Conservation (phyloP, 2,888 invertebrate species). For the Tromatobia lineatoria region DNA sequence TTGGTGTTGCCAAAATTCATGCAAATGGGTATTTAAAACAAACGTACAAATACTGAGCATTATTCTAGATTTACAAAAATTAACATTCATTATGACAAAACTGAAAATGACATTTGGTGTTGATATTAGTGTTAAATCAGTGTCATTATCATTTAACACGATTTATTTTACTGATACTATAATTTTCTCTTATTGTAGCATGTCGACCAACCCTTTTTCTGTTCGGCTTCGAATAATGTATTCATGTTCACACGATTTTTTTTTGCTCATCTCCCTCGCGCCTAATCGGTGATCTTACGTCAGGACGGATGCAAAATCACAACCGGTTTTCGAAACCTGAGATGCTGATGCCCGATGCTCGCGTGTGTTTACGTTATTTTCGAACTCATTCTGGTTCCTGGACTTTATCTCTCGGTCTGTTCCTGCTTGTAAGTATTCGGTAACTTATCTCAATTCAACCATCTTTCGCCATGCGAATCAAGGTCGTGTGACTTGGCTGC, state of each 20-base stretch:
- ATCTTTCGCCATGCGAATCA: constrained; percentile 48
- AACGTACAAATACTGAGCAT: no score
- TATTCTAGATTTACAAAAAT: no score
- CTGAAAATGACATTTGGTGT: no score
- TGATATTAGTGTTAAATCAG: no score
- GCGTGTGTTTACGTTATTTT: constrained; percentile 61
- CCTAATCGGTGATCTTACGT: constrained; percentile 83
- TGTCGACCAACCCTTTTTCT: constrained; percentile 7
- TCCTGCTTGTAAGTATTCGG: not conserved
- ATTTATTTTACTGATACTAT: no score
- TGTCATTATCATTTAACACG: no score
- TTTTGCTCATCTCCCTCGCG: constrained; percentile 51
- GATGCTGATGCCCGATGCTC: constrained; percentile 55
- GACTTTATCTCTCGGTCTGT: constrained; percentile 23
- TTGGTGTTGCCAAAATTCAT: no score
- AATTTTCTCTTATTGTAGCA: no score
- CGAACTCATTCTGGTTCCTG: constrained; percentile 53
- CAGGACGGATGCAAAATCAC: constrained; percentile 81
- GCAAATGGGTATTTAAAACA: no score
- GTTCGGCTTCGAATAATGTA: constrained; percentile 71
- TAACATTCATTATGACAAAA: no score
- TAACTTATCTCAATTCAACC: not conserved
- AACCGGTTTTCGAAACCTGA: constrained; percentile 79
- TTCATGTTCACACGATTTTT: constrained; percentile 76
- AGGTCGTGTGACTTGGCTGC: constrained; percentile 42